phyloP scores from a whole-genome alignment of 2,113 vertebrate genomes.

The Bubo scandiacus region DNA sequence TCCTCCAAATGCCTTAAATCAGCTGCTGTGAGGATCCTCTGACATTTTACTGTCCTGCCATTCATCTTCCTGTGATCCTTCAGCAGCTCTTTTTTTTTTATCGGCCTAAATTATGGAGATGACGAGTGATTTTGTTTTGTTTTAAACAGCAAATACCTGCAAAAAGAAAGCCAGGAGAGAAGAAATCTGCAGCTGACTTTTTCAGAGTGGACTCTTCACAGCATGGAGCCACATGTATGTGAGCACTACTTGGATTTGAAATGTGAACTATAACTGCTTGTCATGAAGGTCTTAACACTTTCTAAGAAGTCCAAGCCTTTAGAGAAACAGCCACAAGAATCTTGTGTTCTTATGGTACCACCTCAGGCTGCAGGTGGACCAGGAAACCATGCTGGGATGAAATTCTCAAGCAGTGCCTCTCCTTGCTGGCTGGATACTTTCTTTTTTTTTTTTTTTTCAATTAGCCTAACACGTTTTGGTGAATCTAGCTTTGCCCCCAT shows the following conservation, averaged over 20 bases:
- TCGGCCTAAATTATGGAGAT: background rate
- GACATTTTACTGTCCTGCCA: background rate
- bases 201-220: conserved; percentile 82
- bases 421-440: background rate
- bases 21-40: background rate
- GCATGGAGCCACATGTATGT: conserved; percentile 79
- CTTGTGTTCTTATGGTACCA: background rate
- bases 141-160: conserved; percentile 81
- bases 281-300: background rate
- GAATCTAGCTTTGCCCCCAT: background rate
- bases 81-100: background rate
- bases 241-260: background rate
- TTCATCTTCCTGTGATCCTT: background rate
- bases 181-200: conserved; percentile 78
- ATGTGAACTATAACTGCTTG: background rate
- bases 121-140: background rate
- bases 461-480: background rate
- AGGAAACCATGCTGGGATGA: background rate
- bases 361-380: background rate
- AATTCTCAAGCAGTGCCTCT: background rate
- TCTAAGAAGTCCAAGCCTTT: background rate
- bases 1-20: background rate
- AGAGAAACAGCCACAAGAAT: background rate
- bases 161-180: conserved; percentile 85
- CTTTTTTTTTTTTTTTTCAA: background rate